phyloP scores from a whole-genome alignment of 2,113 vertebrate genomes.

The Festucalex cinctus region DNA sequence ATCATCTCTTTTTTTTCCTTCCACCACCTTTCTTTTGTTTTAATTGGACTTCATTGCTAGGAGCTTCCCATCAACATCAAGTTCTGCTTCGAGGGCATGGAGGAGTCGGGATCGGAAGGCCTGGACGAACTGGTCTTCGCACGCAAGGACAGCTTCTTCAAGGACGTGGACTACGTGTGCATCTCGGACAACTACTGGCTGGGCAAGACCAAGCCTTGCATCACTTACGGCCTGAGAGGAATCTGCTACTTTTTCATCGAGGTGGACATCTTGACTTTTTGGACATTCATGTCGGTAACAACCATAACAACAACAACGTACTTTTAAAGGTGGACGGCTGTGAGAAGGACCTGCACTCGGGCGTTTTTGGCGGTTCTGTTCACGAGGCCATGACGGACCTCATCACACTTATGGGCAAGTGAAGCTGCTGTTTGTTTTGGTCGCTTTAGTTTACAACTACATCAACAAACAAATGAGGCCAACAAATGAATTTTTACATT shows the following conservation, averaged over 20 bases:
- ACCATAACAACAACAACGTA: background rate
- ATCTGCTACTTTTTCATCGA: slow-evolving; percentile 90
- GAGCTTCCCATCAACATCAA: slow-evolving; percentile 93
- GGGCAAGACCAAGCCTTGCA: slow-evolving; percentile 92
- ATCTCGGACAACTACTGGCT: slow-evolving; percentile 99
- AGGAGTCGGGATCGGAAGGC: slow-evolving; percentile 94
- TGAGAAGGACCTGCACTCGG: slow-evolving; percentile 90
- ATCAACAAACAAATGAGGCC: too few species aligned
- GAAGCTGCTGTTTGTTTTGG: background rate
- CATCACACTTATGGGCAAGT: slow-evolving; percentile 86
- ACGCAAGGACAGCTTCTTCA: slow-evolving; percentile 84
- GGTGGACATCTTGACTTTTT: slow-evolving; percentile 55
- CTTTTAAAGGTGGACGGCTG: slow-evolving; percentile 77
- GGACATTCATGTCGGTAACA: too few species aligned
- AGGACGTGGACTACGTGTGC: slow-evolving; percentile 89
- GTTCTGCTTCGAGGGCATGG: slow-evolving; percentile 97
- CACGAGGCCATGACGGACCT: slow-evolving; percentile 96
- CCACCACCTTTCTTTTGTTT: background rate
- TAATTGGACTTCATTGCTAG: slow-evolving; percentile 52
- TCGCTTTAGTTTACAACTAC: too few species aligned
- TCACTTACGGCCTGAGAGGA: slow-evolving; percentile 93
- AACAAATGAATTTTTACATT: too few species aligned
- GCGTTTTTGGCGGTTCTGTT: slow-evolving; percentile 91
- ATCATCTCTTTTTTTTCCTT: background rate
- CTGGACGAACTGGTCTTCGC: slow-evolving; percentile 87